Evolutionary conservation across 2,888 invertebrate species (phyloP).

Genomic region (Caenorhabditis macrosperma): DNA sequence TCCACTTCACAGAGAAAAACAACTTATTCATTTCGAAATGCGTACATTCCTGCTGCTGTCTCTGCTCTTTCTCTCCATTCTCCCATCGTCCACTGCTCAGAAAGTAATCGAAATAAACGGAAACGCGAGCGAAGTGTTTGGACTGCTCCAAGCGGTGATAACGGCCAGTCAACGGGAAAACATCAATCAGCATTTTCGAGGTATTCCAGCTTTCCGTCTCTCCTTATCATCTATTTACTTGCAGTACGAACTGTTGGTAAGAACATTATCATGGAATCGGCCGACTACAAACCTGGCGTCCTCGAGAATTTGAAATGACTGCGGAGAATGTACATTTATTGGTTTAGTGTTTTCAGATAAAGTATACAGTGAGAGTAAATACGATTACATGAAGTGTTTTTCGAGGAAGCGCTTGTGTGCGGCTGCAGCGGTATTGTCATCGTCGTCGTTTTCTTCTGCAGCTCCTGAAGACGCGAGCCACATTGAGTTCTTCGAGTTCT

Average conservation of each 20-base stretch:
- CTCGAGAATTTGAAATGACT: constrained; percentile 19
- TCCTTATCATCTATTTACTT: not conserved
- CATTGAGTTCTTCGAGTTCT: constrained; percentile 30
- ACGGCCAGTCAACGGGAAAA: constrained; percentile 39
- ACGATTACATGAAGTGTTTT: constrained; percentile 1
- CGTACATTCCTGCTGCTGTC: not conserved
- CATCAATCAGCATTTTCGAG: constrained; percentile 54
- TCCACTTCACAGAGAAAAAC: too few species aligned
- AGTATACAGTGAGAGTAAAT: not conserved
- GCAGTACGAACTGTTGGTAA: constrained; percentile 48
- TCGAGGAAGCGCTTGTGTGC: constrained; percentile 29
- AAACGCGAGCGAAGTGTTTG: constrained; percentile 6
- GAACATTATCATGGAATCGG: constrained; percentile 56
- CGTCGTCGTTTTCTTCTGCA: not conserved
- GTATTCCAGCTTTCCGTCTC: not conserved
- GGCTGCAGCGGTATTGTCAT: constrained; percentile 21
- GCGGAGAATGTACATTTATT: constrained; percentile 35
- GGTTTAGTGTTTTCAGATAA: constrained; percentile 6
- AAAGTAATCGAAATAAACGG: constrained; percentile 29
- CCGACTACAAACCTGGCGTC: constrained; percentile 40
- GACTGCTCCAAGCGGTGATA: constrained; percentile 27
- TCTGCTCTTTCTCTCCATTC: not conserved
- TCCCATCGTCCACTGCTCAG: too few species aligned
- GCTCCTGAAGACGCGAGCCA: constrained; percentile 13
- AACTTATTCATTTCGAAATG: constrained; percentile 38